Conservation (phyloP, 1,140 invertebrate genomes). For the Gonatopus flavifemur region DNA sequence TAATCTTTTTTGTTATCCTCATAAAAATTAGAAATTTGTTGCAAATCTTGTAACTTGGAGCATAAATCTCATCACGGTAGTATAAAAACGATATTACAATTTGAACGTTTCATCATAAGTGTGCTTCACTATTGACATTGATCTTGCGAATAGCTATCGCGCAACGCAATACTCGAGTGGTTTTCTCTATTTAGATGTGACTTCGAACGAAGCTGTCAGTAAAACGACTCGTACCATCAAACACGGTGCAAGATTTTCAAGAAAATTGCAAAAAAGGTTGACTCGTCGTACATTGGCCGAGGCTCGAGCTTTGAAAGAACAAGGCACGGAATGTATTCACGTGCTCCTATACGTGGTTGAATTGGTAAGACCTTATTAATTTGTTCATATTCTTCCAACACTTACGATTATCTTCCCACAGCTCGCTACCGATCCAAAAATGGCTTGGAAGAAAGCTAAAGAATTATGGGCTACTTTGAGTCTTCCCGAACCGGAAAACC, state of each 20-base stretch:
- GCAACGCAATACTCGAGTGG: background rate
- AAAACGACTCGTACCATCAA: conserved; percentile 72
- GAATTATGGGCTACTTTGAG: conserved; percentile 71
- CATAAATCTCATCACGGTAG: no score
- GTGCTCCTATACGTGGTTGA: conserved; percentile 74
- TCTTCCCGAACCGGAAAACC: conserved; percentile 78
- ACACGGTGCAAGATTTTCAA: conserved; percentile 71
- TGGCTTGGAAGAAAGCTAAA: conserved; percentile 72
- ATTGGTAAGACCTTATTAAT: conserved; percentile 63
- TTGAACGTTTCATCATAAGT: no score
- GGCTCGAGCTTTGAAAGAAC: conserved; percentile 74
- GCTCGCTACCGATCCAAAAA: conserved; percentile 75
- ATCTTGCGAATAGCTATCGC: no score
- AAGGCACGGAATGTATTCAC: conserved; percentile 76
- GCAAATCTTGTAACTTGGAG: no score
- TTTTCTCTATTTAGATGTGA: conserved; percentile 25
- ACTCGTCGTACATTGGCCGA: conserved; percentile 73
- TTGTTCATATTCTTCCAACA: conserved; percentile 2
- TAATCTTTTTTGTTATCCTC: no score
- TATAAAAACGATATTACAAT: no score
- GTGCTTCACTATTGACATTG: no score
- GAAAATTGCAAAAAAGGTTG: conserved; percentile 69
- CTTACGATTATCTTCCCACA: conserved; percentile 39
- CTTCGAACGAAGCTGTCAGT: conserved; percentile 41
- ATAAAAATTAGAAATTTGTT: no score